Percentiles rank a stretch among this genome's conserved stretches.
These are phyloP conservation scores for Rhinatrema bivittatum DNA, from an alignment of 2,797 vertebrate species.

Conservation along the genomic window DNA sequence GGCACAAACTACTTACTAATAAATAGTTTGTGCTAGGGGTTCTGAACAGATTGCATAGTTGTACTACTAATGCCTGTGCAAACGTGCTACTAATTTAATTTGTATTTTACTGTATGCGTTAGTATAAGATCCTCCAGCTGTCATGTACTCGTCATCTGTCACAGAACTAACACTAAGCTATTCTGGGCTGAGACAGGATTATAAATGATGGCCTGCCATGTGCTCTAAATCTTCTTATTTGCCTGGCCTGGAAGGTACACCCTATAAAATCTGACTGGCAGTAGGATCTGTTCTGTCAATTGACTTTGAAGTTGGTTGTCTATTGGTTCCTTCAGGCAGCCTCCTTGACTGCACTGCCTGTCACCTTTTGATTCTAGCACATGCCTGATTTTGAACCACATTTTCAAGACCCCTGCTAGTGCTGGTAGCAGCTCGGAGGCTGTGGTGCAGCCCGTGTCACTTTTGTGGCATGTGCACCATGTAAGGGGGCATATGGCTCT, in stretches of 20 bases:
- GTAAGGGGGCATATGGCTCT: slow-evolving; percentile 63
- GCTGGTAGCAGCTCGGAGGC: slow-evolving; percentile 18
- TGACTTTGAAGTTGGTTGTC: slow-evolving; percentile 48
- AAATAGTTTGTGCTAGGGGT: slow-evolving; percentile 19
- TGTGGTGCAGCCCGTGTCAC: slow-evolving; percentile 20
- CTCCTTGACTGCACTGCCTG: slow-evolving; percentile 40
- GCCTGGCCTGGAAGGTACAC: slow-evolving; percentile 66
- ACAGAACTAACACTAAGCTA: slow-evolving; percentile 68
- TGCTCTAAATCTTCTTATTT: slow-evolving; percentile 79
- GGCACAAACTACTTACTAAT: too few species aligned
- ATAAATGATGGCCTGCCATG: slow-evolving; percentile 71
- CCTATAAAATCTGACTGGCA: slow-evolving; percentile 66
- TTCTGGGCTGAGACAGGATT: slow-evolving; percentile 80
- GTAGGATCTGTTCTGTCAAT: slow-evolving; percentile 37
- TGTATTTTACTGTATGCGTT: slow-evolving; percentile 67
- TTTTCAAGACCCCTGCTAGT: slow-evolving; percentile 24
- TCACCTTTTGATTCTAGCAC: slow-evolving; percentile 62
- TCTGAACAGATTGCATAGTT: slow-evolving; percentile 61
- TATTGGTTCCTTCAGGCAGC: slow-evolving; percentile 31
- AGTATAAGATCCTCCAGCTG: slow-evolving; percentile 69
- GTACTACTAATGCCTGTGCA: slow-evolving; percentile 64
- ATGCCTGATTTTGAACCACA: slow-evolving; percentile 48
- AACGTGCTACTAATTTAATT: slow-evolving; percentile 75
- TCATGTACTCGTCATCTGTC: slow-evolving; percentile 70
- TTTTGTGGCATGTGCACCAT: slow-evolving; percentile 58